Conservation (phyloP, 2,888 invertebrate species). For the Cheilosia vulpina region DNA sequence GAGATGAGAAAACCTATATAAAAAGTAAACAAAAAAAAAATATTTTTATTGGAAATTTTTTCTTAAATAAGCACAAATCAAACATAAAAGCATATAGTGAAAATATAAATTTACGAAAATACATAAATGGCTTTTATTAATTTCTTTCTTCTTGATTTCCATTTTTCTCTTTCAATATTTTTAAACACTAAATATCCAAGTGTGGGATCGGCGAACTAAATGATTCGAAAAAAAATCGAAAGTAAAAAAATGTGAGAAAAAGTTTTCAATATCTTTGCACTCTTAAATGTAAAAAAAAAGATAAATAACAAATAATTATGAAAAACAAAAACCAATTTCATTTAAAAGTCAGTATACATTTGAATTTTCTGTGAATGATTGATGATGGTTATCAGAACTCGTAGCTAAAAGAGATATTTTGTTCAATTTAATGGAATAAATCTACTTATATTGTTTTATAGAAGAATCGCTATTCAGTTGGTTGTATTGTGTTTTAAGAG, state of each 20-base stretch:
- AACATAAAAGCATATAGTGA: neutral
- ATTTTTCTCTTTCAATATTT: slow-evolving; percentile 36
- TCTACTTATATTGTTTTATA: slow-evolving; percentile 50
- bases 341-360: slow-evolving; percentile 54
- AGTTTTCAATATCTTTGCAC: slow-evolving; percentile 71
- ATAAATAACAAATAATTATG: neutral
- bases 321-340: slow-evolving; percentile 21
- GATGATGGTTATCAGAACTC: slow-evolving; percentile 63
- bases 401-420: slow-evolving; percentile 62
- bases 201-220: slow-evolving; percentile 59
- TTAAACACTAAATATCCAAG: slow-evolving; percentile 33
- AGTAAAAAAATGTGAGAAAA: slow-evolving; percentile 60
- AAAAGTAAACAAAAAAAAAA: slow-evolving; percentile 47
- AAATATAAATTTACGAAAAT: slow-evolving; percentile 32
- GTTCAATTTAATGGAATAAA: slow-evolving; percentile 47
- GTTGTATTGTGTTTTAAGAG: slow-evolving; percentile 42
- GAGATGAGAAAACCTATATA: slow-evolving; percentile 61
- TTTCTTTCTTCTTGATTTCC: slow-evolving; percentile 22
- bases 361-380: slow-evolving; percentile 70
- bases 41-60: slow-evolving; percentile 70
- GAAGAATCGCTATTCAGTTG: slow-evolving; percentile 64
- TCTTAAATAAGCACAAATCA: slow-evolving; percentile 33
- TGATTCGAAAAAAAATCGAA: slow-evolving; percentile 1
- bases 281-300: slow-evolving; percentile 56
- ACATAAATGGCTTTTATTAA: slow-evolving; percentile 28